Conservation (phyloP, 1,140 invertebrate species). For the Aphaenogaster ashmeadi region DNA sequence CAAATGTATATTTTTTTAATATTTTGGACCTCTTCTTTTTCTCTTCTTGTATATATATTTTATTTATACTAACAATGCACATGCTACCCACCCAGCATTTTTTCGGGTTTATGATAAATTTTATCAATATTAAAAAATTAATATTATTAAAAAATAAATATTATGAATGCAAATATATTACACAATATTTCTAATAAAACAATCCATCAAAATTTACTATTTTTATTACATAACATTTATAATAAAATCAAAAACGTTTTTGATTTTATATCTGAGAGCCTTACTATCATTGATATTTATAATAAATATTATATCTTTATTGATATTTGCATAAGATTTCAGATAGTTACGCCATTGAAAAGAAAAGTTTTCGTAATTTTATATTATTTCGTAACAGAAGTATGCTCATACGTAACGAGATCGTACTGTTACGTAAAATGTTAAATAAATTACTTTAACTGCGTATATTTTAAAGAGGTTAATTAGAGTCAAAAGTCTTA, state of each 20-base stretch:
- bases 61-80: neutral
- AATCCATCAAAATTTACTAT: neutral
- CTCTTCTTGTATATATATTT: neutral
- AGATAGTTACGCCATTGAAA: neutral
- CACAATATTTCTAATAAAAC: neutral
- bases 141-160: too few species aligned
- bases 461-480: neutral
- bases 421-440: neutral
- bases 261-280: too few species aligned
- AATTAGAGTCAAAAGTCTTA: constrained; percentile 12
- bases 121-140: too few species aligned
- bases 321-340: neutral
- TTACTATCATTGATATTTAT: too few species aligned
- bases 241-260: too few species aligned
- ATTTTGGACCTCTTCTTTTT: neutral
- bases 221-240: neutral
- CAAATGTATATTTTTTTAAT: neutral
- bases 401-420: too few species aligned
- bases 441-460: neutral
- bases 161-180: neutral
- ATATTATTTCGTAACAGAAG: neutral
- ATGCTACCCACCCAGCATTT: too few species aligned
- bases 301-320: neutral
- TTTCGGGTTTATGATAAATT: too few species aligned
- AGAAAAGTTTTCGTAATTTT: neutral